A percentile compares a stretch with the other conserved stretches of the same genome.
phyloP scores from a whole-genome alignment of 2,797 vertebrate species.

The Todus mexicanus region DNA sequence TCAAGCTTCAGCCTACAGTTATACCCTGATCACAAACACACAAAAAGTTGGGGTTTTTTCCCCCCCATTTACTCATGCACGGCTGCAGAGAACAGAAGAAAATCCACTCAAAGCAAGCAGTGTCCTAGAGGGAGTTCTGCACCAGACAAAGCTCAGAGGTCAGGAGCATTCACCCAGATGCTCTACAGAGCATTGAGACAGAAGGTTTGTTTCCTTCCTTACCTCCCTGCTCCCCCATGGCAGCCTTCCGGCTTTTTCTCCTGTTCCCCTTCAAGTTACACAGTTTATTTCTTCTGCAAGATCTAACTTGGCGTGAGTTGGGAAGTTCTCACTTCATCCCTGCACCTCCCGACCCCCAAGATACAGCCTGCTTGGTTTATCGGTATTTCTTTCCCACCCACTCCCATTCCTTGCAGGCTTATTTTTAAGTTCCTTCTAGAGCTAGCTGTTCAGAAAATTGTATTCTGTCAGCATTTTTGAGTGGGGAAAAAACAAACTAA shows the following conservation, averaged over 20 bases:
- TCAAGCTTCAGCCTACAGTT: not conserved
- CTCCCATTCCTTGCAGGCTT: not conserved
- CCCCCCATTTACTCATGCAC: not conserved
- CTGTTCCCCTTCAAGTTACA: not conserved
- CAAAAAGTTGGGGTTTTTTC: not conserved
- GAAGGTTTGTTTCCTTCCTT: not conserved
- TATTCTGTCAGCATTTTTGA: not conserved
- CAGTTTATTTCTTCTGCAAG: not conserved
- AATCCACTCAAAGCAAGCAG: not conserved
- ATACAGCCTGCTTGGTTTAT: not conserved
- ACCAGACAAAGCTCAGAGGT: not conserved
- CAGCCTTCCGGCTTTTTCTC: not conserved
- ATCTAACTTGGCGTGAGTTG: not conserved
- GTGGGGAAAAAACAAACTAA: not conserved
- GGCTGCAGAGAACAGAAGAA: conserved; percentile 2
- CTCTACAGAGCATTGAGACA: not conserved
- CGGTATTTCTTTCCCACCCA: not conserved
- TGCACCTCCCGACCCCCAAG: not conserved
- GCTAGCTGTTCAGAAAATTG: not conserved
- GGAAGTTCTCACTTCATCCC: not conserved
- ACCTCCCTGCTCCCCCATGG: not conserved
- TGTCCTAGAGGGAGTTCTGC: not conserved
- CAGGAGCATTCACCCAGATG: not conserved
- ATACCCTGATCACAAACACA: not conserved
- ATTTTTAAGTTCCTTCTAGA: not conserved